Base-by-base conservation (phyloP, 2,113 vertebrate genomes). In the Chlorodrepanis virens region DNA sequence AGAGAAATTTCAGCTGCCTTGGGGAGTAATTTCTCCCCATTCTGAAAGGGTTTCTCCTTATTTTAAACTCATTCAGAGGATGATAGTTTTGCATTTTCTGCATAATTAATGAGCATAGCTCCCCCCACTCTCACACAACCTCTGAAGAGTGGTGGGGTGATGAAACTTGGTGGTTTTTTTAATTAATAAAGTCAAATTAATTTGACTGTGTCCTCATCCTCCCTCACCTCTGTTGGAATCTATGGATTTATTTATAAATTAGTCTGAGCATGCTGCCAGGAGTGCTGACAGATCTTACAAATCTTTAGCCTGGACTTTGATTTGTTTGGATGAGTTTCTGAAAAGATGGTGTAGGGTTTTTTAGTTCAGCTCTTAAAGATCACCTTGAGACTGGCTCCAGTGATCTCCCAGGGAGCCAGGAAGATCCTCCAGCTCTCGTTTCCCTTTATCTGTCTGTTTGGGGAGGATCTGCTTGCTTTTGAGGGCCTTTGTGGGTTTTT, bases 1-100 rank as follows among this genome's bases (percentile, higher is more conserved):
- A 91, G 96, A 96, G 97, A 96, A 98, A 98, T 97, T 94, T 97
- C 95, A 96, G 94, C 96, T 87, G 97, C 96, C 97, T 97, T 97
- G 96, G 97, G 97, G 74, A 89, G 93, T 97, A 76, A 93, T 97
- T 97, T 97, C 92, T 97, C 90, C 93, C 87, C 76, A 39, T 97
- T 97, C 93, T 93, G 94, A 97, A 94, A 96, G 95, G 94, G 94
- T 95, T 95, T 95, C 93, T 96, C 92, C 94, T 96, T 83, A 89
- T 93, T 96, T 96, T 94, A 94, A 93, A 92, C 94, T 95, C 94
- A 94, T 97, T 96, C 94, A 94, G 93, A 87, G 76, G 92, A 96
- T 81, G 93, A 76, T 92, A 75, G 83, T 82, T 95, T 94, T 96
- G 94, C 95, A 89, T 96, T 97, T 95, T 96, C 71, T 97, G 80